Percentiles rank a stretch among this genome's conserved stretches.
Conservation (phyloP, 2,888 invertebrate species). For the Ophion slaviceki region DNA sequence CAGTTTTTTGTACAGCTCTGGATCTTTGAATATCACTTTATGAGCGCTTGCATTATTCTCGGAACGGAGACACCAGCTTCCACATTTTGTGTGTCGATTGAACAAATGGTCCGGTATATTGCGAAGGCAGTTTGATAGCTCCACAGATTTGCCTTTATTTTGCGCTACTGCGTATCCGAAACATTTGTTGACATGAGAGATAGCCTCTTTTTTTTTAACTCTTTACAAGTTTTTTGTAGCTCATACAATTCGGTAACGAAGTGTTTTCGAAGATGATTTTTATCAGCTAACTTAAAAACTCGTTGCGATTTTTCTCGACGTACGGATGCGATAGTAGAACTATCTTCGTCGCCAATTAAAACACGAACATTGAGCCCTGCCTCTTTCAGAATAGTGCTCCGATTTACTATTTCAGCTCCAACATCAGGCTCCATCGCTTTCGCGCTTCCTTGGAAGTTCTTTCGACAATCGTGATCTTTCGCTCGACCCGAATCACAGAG, state of each 20-base stretch:
- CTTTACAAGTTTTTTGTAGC: slow-evolving; percentile 39
- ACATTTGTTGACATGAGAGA: slow-evolving; percentile 66
- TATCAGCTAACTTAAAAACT: slow-evolving; percentile 68
- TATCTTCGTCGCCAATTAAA: slow-evolving; percentile 69
- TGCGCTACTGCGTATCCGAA: slow-evolving; percentile 10
- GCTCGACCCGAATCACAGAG: slow-evolving; percentile 64
- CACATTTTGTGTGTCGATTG: slow-evolving; percentile 63
- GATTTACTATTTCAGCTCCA: no score
- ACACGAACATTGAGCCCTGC: no score
- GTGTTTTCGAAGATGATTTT: slow-evolving; percentile 67
- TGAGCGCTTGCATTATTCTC: slow-evolving; percentile 37
- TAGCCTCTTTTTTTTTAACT: slow-evolving; percentile 51
- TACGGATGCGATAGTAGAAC: slow-evolving; percentile 69
- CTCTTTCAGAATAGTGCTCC: no score
- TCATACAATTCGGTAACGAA: slow-evolving; percentile 67
- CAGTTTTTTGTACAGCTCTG: slow-evolving; percentile 41
- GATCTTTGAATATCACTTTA: slow-evolving; percentile 42
- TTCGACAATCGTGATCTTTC: slow-evolving; percentile 70
- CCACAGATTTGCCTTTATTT: not conserved
- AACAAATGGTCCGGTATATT: slow-evolving; percentile 65
- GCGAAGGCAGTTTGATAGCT: slow-evolving; percentile 53
- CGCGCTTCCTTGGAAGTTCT: slow-evolving; percentile 70
- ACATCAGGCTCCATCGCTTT: slow-evolving; percentile 62
- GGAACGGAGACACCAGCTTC: slow-evolving; percentile 50
- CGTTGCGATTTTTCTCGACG: slow-evolving; percentile 47